phyloP scores from a whole-genome alignment of 2,113 vertebrate genomes.

The Rhipidura dahli region DNA sequence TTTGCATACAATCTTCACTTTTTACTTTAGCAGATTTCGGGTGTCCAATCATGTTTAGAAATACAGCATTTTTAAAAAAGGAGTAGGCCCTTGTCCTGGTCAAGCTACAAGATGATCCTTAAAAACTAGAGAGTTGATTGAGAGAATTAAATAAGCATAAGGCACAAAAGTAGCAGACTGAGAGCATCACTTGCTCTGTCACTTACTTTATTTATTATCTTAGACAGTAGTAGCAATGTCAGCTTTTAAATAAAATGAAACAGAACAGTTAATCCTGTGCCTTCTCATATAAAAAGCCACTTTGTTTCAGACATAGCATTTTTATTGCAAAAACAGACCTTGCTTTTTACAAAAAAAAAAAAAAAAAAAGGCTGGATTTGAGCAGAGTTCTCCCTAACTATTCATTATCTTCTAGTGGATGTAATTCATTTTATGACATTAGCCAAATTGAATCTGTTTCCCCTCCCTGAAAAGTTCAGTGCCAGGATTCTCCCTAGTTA shows the following conservation, averaged over 20 bases:
- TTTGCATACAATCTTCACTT: background rate
- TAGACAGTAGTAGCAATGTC: background rate
- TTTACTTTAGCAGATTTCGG: background rate
- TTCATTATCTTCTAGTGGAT: background rate
- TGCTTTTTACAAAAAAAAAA: background rate
- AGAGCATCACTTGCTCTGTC: background rate
- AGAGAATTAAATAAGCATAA: background rate
- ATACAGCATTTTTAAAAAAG: background rate
- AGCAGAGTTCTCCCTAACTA: background rate
- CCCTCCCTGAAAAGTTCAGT: background rate
- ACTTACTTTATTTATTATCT: background rate
- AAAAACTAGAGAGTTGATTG: background rate
- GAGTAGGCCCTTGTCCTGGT: background rate
- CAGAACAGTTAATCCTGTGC: background rate
- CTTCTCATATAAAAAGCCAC: background rate
- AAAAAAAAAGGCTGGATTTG: background rate
- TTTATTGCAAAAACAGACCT: slow-evolving; percentile 38
- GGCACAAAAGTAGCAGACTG: background rate
- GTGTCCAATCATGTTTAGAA: background rate
- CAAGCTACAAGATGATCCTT: background rate
- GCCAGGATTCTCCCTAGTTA: background rate
- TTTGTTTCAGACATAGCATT: background rate
- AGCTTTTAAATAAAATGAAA: background rate
- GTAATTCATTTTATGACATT: background rate
- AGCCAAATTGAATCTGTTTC: background rate